Evolutionary conservation across 1,140 invertebrate species (phyloP).

Genomic region (Heliconius congener): DNA sequence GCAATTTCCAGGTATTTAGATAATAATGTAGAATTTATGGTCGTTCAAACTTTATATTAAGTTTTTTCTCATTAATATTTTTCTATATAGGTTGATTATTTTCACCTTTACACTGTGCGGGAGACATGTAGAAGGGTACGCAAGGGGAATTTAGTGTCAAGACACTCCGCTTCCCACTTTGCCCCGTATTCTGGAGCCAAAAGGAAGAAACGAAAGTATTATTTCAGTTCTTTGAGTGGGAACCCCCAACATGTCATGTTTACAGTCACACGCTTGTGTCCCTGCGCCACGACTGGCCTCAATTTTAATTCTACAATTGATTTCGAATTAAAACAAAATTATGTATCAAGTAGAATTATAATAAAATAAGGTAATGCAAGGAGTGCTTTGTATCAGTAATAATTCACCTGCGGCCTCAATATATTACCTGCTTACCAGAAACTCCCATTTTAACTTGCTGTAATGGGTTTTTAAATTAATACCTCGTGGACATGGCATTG

Average conservation of each 20-base stretch:
- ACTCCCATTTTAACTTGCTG: conserved; percentile 63
- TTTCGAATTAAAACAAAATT: background rate
- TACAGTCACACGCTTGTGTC: too few species aligned
- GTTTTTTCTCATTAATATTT: background rate
- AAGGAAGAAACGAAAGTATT: too few species aligned
- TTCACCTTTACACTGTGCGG: too few species aligned
- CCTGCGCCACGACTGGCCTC: too few species aligned
- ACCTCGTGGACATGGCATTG: conserved; percentile 57
- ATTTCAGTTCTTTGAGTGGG: too few species aligned
- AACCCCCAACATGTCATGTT: too few species aligned
- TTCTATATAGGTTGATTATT: background rate
- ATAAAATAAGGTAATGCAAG: conserved; percentile 1
- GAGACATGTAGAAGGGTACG: too few species aligned
- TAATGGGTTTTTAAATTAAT: conserved; percentile 72
- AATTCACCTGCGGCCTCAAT: conserved; percentile 55
- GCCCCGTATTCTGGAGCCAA: too few species aligned
- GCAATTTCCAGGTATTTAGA: background rate
- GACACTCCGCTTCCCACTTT: too few species aligned
- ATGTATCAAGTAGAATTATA: background rate
- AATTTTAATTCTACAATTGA: background rate
- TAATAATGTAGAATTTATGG: too few species aligned
- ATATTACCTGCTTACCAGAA: conserved; percentile 61
- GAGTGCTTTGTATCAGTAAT: conserved; percentile 41
- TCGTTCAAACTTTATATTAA: too few species aligned
- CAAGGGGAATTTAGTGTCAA: too few species aligned